A percentile compares a stretch with the other conserved stretches of the same genome.
phyloP scores from a whole-genome alignment of 1,140 invertebrate genomes.

The Drosophila auraria region DNA sequence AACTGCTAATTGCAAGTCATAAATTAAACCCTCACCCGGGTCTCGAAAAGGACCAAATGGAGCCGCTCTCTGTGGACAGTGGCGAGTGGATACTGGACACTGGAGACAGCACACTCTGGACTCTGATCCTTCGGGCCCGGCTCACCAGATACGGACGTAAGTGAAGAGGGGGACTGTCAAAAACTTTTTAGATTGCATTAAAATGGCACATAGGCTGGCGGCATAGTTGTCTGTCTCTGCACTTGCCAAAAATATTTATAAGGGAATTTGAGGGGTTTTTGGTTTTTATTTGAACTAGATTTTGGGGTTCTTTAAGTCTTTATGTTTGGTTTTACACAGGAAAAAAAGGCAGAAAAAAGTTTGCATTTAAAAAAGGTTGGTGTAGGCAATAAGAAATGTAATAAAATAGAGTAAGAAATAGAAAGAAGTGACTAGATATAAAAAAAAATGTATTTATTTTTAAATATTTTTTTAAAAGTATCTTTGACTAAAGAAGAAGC shows the following conservation, averaged over 20 bases:
- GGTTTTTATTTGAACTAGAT: background rate
- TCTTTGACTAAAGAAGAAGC: no score
- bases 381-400: no score
- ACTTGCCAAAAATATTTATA: slow-evolving; percentile 6
- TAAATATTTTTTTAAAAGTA: no score
- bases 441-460: no score
- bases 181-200: slow-evolving; percentile 78
- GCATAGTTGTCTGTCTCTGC: slow-evolving; percentile 29
- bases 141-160: slow-evolving; percentile 22
- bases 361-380: no score
- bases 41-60: slow-evolving; percentile 22
- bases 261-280: background rate
- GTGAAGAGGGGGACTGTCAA: slow-evolving; percentile 59
- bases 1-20: slow-evolving; percentile 78
- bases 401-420: no score
- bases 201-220: slow-evolving; percentile 46
- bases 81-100: slow-evolving; percentile 11
- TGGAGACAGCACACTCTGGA: slow-evolving; percentile 12
- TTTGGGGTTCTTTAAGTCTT: background rate
- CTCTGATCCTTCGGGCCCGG: slow-evolving; percentile 20
- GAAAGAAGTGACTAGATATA: no score
- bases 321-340: background rate
- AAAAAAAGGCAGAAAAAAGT: background rate
- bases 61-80: background rate
- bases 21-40: slow-evolving; percentile 59